Evolutionary conservation across 2,113 vertebrate species (phyloP).

Genomic region (Anolis carolinensis): DNA sequence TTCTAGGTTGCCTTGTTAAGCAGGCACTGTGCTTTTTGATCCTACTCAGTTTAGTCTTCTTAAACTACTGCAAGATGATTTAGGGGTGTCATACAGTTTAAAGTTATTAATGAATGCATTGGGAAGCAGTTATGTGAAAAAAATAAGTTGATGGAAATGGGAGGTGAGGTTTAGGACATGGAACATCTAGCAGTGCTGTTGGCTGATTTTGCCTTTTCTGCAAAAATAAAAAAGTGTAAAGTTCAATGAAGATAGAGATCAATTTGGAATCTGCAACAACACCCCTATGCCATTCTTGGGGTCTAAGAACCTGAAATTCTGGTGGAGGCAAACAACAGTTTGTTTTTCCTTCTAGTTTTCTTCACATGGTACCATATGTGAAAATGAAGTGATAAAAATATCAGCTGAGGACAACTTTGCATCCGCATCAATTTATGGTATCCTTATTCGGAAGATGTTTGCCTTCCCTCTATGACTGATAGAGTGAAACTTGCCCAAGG

Average conservation of each 20-base stretch:
- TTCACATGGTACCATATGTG: background rate
- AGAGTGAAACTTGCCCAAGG: too few species aligned
- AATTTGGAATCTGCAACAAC: background rate
- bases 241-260: background rate
- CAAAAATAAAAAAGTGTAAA: background rate
- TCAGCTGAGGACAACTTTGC: too few species aligned
- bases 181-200: background rate
- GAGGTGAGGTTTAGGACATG: background rate
- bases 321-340: background rate
- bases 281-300: background rate
- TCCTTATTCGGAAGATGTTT: too few species aligned
- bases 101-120: background rate
- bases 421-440: too few species aligned
- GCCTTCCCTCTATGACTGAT: too few species aligned
- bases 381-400: background rate
- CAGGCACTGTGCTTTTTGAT: background rate
- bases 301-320: background rate
- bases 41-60: background rate
- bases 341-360: background rate
- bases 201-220: background rate
- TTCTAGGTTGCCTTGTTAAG: background rate
- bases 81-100: background rate
- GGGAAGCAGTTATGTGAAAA: background rate
- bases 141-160: too few species aligned
- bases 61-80: background rate